A percentile compares a stretch with the other conserved stretches of the same genome.
These are phyloP conservation scores for Pseudomugil tenellus DNA, from an alignment of 2,797 vertebrate species.

Conservation along the genomic window DNA sequence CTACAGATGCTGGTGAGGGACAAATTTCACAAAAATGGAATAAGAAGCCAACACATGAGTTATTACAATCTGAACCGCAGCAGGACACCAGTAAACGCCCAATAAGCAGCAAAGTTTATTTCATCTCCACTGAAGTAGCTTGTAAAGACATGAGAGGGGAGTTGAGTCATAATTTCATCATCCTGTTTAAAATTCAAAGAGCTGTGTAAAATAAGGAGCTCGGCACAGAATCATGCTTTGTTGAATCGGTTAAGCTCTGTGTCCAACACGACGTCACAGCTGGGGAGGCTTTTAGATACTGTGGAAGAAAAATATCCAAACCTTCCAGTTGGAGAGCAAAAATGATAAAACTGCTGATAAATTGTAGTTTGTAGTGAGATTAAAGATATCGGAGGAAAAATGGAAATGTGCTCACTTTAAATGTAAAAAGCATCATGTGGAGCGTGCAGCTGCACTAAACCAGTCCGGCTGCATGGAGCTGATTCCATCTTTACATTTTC, in stretches of 20 bases:
- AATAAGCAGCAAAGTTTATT: neutral
- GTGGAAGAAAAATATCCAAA: conserved; percentile 13
- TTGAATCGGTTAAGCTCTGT: conserved; percentile 34
- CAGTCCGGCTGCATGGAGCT: no score
- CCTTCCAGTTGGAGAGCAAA: neutral
- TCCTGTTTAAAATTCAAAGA: conserved; percentile 33
- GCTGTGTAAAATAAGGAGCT: conserved; percentile 23
- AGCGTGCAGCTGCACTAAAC: no score
- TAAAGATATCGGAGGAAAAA: no score
- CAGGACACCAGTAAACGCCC: neutral
- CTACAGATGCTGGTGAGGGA: no score
- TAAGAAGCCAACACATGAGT: no score
- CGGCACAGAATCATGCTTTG: conserved; percentile 6
- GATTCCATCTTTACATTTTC: no score
- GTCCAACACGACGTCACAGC: conserved; percentile 28
- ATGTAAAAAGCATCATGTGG: no score
- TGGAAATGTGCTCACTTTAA: no score
- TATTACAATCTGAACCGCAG: neutral
- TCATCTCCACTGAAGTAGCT: conserved; percentile 18
- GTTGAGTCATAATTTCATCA: conserved; percentile 61
- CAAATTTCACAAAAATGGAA: no score
- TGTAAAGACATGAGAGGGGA: neutral
- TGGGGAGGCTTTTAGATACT: conserved; percentile 15
- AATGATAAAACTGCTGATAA: no score
- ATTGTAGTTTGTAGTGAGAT: no score